Percentiles rank a stretch among this genome's conserved stretches.
Conservation (phyloP, 2,113 vertebrate species). For the Procavia capensis region DNA sequence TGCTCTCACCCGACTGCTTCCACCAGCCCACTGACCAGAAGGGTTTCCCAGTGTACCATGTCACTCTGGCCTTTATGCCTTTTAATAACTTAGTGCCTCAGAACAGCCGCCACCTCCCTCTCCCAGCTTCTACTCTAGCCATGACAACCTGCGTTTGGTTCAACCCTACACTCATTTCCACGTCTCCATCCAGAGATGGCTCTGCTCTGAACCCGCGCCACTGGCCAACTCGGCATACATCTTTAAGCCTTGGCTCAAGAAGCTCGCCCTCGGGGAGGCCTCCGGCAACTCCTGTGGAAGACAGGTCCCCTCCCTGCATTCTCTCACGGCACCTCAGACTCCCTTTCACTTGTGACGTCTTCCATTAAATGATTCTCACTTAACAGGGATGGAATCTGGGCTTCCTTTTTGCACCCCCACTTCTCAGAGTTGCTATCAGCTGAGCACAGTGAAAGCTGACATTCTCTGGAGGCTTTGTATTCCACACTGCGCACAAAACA, state of each 20-base stretch:
- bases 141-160: background rate
- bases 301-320: no score
- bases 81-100: background rate
- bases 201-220: background rate
- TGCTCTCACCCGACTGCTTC: background rate
- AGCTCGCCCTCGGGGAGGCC: background rate
- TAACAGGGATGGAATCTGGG: background rate
- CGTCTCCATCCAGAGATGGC: fast-evolving
- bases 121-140: background rate
- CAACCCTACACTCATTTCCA: background rate
- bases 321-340: fast-evolving
- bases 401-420: background rate
- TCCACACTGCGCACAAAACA: background rate
- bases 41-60: fast-evolving
- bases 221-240: background rate
- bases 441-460: background rate
- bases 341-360: background rate
- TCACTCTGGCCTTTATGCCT: background rate
- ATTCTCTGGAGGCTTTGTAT: background rate
- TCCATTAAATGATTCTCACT: background rate
- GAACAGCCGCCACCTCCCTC: background rate
- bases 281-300: fast-evolving
- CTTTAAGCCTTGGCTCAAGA: background rate
- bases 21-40: background rate
- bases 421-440: background rate